A percentile compares a stretch with the other conserved stretches of the same genome.
Evolutionary conservation across 1,140 invertebrate genomes (phyloP).

Genomic region (Halictus rubicundus): DNA sequence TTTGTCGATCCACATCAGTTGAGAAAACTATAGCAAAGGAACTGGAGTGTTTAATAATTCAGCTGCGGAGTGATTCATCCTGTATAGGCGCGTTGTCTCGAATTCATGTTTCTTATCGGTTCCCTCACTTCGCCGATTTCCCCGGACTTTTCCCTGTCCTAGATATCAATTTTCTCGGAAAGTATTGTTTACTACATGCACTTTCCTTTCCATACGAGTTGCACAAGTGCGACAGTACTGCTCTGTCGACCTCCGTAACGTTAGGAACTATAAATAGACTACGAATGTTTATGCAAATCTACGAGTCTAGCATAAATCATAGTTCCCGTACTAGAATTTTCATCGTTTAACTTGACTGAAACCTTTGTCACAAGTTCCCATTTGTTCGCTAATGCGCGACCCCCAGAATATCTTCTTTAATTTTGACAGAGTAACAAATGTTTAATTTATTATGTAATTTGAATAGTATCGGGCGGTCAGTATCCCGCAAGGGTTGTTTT

Average conservation of each 20-base stretch:
- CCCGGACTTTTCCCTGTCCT: neutral
- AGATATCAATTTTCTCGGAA: constrained; percentile 1
- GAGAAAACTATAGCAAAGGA: neutral
- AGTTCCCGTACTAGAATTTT: too few species aligned
- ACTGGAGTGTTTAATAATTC: neutral
- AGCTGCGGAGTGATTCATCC: neutral
- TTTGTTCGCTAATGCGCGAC: too few species aligned
- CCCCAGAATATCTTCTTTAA: too few species aligned
- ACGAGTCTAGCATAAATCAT: neutral
- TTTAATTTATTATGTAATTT: too few species aligned
- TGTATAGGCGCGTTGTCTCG: neutral
- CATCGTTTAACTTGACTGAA: too few species aligned
- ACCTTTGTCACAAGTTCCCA: too few species aligned
- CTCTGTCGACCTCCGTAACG: neutral
- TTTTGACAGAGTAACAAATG: too few species aligned
- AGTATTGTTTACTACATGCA: neutral
- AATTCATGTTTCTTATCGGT: constrained; percentile 1
- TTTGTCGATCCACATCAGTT: neutral
- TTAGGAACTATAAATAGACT: neutral
- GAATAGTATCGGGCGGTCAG: too few species aligned
- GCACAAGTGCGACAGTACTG: neutral
- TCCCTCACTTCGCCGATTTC: neutral
- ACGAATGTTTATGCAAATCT: too few species aligned
- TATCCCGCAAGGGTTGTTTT: too few species aligned
- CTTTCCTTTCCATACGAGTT: neutral